These are phyloP conservation scores for Rhinolophus sinicus DNA, from an alignment of 2,113 vertebrate genomes.

Conservation along the genomic window DNA sequence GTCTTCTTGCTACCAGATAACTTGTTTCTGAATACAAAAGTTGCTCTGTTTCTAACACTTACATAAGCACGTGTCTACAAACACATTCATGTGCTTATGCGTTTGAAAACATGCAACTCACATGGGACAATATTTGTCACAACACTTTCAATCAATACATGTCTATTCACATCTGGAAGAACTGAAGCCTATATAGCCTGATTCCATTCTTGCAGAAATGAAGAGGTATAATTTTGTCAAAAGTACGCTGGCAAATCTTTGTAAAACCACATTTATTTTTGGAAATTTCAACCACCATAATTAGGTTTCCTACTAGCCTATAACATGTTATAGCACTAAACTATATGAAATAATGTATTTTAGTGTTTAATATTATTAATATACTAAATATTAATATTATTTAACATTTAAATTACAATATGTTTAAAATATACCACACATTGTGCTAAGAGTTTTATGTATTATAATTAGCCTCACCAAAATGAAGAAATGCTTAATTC, in stretches of 20 bases:
- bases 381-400: neutral
- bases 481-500: neutral
- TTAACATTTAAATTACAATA: slow-evolving; percentile 15
- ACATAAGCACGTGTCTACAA: neutral
- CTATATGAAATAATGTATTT: neutral
- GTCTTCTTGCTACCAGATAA: neutral
- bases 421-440: neutral
- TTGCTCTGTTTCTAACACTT: slow-evolving; percentile 30
- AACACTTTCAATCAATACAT: slow-evolving; percentile 63
- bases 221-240: neutral
- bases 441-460: neutral
- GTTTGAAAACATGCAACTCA: slow-evolving; percentile 64
- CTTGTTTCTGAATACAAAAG: slow-evolving; percentile 35
- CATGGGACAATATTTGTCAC: slow-evolving; percentile 62
- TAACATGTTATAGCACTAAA: neutral
- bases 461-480: neutral
- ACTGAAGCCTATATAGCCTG: neutral
- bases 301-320: neutral
- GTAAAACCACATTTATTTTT: slow-evolving; percentile 11
- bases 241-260: neutral
- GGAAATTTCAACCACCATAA: neutral
- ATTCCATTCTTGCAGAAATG: neutral
- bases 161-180: slow-evolving; percentile 69
- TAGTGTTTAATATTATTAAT: neutral
- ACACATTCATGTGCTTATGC: slow-evolving; percentile 15